phyloP scores from a whole-genome alignment of 2,888 invertebrate species.

The Synanthedon andrenaeformis region DNA sequence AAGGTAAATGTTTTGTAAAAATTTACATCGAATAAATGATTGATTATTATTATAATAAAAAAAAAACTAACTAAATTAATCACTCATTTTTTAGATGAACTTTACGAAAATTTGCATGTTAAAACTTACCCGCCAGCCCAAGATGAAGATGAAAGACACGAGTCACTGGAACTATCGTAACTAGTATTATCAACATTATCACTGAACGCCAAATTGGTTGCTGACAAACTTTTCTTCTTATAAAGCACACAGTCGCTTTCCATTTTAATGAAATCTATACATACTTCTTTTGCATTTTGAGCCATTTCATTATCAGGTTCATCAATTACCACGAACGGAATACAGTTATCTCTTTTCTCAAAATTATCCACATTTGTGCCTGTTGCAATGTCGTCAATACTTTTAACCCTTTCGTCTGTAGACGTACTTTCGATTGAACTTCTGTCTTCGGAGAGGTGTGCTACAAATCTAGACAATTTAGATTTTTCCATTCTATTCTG shows the following conservation, averaged over 20 bases:
- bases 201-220: conserved; percentile 35
- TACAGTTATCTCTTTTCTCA: conserved; percentile 11
- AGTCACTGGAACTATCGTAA: conserved; percentile 40
- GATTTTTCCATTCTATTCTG: conserved; percentile 47
- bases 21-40: too few species aligned
- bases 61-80: too few species aligned
- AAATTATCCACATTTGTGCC: conserved; percentile 2
- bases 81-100: too few species aligned
- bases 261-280: conserved; percentile 38
- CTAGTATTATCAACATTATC: conserved; percentile 16
- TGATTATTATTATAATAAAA: too few species aligned
- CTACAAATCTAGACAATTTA: conserved; percentile 36
- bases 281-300: conserved; percentile 28
- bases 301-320: conserved; percentile 16
- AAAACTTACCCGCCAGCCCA: conserved; percentile 46
- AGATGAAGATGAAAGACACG: conserved; percentile 40
- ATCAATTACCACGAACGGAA: conserved; percentile 47
- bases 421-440: conserved; percentile 34
- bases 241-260: conserved; percentile 40
- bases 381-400: conserved; percentile 18
- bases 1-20: too few species aligned
- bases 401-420: conserved; percentile 12
- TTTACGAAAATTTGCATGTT: too few species aligned
- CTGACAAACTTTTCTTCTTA: conserved; percentile 35
- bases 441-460: conserved; percentile 46